Base-by-base conservation (phyloP, 2,797 vertebrate genomes). In the Gadopsis marmoratus region DNA sequence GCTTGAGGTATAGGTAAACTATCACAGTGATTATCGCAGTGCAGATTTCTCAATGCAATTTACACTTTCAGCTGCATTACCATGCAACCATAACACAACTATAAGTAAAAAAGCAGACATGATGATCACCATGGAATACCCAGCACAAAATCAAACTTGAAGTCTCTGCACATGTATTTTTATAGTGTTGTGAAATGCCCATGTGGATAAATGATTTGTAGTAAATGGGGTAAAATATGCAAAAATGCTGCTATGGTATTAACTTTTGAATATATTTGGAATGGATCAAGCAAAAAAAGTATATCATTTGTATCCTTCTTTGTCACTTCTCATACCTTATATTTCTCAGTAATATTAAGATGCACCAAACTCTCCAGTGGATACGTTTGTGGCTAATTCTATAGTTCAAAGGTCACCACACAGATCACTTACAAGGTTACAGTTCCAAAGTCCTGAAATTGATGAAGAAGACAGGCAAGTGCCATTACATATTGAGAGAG, bases 271-370 rank as follows among this genome's bases (percentile, higher is more conserved):
- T 29, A 75, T 56, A 69, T 72, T 69, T 39, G 14, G 2, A 50
- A 63, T 16, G 7, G 37, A 63, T 78, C 1, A 45, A 68, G 17
- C 47, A 54, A 67, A 71, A 76, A 3, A 65, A 41, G 26, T 68
- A 56, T 71, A 81, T 39, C 9, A 31, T 68, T 67, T 78, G 37
- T 43, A 51, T 7, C 31, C 3, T 78, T 23, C n/a, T 69, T 67
- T 81, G 19, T 63, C 7, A 43, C 53, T 31, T 68, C 5, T 61
- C 7, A 11, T 39, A 33, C 5, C 6, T 47, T 69, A 12, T 55
- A 1, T 58, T 29, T 61, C 16, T 54, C 7, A 59, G 37, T 43
- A 43, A 70, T 19, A 65, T 53, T 19, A 65, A 23, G 13, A 51
- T 63, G 19, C 31, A 59, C 33, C 56, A 50, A 63, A 48, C 31